Conservation (phyloP, 2,888 invertebrate genomes). For the Ichneumoninae sp. region DNA sequence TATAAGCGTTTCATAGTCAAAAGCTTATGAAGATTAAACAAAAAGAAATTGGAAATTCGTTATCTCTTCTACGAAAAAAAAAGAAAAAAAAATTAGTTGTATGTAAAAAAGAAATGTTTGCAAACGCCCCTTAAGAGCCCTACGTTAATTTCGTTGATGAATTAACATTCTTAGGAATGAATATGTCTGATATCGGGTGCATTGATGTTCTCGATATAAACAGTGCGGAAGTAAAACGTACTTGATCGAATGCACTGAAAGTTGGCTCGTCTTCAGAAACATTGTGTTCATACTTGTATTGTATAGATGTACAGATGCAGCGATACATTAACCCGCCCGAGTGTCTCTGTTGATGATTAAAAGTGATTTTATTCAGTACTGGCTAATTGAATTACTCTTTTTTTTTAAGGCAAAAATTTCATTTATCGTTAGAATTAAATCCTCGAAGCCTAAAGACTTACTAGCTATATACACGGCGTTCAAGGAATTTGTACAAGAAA, state of each 20-base stretch:
- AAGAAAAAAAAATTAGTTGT: constrained; percentile 8
- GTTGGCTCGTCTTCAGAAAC: constrained; percentile 73
- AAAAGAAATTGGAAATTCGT: constrained; percentile 6
- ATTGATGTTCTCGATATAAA: constrained; percentile 31
- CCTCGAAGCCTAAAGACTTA: constrained; percentile 35
- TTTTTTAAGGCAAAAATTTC: constrained; percentile 10
- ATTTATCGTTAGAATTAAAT: constrained; percentile 18
- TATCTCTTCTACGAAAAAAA: constrained; percentile 21
- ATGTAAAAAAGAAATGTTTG: constrained; percentile 22
- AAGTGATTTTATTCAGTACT: constrained; percentile 19
- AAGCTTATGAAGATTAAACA: constrained; percentile 4
- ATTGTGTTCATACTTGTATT: constrained; percentile 63
- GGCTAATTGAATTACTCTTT: neutral
- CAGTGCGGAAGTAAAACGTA: constrained; percentile 39
- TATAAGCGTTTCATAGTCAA: constrained; percentile 14
- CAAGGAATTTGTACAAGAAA: constrained; percentile 12
- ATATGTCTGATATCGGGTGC: constrained; percentile 28
- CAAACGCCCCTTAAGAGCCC: constrained; percentile 23
- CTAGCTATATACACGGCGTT: constrained; percentile 11
- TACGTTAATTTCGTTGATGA: constrained; percentile 46
- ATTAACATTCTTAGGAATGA: constrained; percentile 31
- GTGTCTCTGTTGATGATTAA: constrained; percentile 26
- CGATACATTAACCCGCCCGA: constrained; percentile 30
- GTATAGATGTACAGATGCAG: constrained; percentile 43
- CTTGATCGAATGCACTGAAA: constrained; percentile 65